Evolutionary conservation across 1,140 invertebrate species (phyloP), one percentile per base, ranked within the genome.

Genomic region (Drosophila bocqueti): DNA sequence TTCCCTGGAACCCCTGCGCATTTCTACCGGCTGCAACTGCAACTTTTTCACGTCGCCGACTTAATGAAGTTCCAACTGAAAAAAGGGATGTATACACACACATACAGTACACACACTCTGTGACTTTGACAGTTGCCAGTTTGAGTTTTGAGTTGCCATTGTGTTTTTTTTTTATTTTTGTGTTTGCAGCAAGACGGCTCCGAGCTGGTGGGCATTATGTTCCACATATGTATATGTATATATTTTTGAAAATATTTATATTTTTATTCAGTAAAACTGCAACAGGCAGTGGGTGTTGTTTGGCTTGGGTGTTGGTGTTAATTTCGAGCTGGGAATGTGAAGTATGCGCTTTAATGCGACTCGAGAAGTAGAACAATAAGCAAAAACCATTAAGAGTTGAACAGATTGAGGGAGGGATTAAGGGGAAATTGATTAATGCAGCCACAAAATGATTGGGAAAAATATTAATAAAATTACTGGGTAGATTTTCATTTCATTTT

Each of bases 51-150:
- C n/a, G 21, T 29, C 36, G n/a, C 11, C 62, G 62, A 42, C 62
- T 76, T 68, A 73, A 86, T 76, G 67, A 80, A 86, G 71, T 89
- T 80, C 49, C 62, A 65, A 62, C 38, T 16, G 42, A 16, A 75
- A 21, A 29, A 49, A 45, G 36, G 29, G 67, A 42, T 72, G 69
- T 46, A 52, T 83, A 43, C 36, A 52, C 2, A 58, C 13, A 49
- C 43, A 66, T 60, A 47, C 6, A 47, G 15, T 16, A 49, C 46
- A 49, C 46, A 49, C 47, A 29, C 47, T 26, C 47, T 16, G 26
- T 78, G 81, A 80, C 81, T 84, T 83, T 76, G 76, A 67, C 81
- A 80, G 81, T 81, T 85, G 40, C 60, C 81, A 80, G 82, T 72
- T 81, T 66, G 50, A 45, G 57, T 61, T 68, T 38, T 68, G 46